A percentile compares a stretch with the other conserved stretches of the same genome.
phyloP scores from a whole-genome alignment of 1,140 invertebrate species.

The Agrypnia vestita region DNA sequence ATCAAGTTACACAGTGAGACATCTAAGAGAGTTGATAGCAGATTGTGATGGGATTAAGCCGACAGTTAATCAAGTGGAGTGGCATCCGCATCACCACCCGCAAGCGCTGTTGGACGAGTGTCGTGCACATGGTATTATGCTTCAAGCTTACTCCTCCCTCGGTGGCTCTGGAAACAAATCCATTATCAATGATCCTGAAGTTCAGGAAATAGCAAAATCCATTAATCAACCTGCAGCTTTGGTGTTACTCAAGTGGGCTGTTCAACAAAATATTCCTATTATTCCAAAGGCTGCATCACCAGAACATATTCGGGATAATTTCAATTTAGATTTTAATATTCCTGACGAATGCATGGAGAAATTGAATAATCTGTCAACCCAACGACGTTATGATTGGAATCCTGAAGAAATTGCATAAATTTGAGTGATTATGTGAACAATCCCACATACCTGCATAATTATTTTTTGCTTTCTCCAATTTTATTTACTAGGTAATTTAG shows the following conservation, averaged over 20 bases:
- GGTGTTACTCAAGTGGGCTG: constrained; percentile 72
- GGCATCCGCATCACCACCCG: constrained; percentile 74
- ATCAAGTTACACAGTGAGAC: constrained; percentile 85
- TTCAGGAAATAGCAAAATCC: constrained; percentile 69
- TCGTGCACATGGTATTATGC: constrained; percentile 69
- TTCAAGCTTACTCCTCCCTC: constrained; percentile 78
- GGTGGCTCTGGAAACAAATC: constrained; percentile 68
- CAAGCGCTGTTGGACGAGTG: constrained; percentile 72
- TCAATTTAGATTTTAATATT: constrained; percentile 69
- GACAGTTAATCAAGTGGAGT: constrained; percentile 82
- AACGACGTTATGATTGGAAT: constrained; percentile 75
- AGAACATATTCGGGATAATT: constrained; percentile 71
- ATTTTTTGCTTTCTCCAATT: no score
- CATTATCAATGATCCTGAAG: constrained; percentile 52
- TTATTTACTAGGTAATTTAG: no score
- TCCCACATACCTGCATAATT: no score
- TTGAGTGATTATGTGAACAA: no score
- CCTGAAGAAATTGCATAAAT: constrained; percentile 63
- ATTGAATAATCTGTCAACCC: constrained; percentile 66
- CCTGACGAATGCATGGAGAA: constrained; percentile 66
- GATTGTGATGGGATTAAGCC: constrained; percentile 76
- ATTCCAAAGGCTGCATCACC: constrained; percentile 74
- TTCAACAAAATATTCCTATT: constrained; percentile 71
- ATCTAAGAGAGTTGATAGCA: constrained; percentile 80
- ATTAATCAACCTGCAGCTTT: constrained; percentile 71